Conservation (phyloP, 1,140 invertebrate species). For the Phocides pigmalion region DNA sequence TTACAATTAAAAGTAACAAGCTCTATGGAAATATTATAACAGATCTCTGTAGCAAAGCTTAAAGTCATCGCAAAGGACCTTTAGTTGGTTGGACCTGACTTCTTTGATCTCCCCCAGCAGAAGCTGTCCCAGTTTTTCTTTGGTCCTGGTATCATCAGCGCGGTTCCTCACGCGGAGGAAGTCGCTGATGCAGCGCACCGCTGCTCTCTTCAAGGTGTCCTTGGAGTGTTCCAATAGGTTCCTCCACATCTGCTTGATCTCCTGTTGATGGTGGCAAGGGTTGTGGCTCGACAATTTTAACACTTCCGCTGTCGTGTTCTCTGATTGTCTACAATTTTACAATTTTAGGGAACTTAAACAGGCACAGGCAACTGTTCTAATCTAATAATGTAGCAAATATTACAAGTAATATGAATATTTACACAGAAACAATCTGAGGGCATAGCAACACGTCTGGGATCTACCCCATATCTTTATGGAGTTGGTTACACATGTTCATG, state of each 20-base stretch:
- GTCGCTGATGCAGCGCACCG: constrained; percentile 36
- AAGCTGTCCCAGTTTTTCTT: constrained; percentile 19
- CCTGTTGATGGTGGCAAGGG: constrained; percentile 38
- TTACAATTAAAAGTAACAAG: no score
- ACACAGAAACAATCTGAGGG: no score
- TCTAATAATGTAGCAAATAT: no score
- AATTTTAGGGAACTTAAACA: no score
- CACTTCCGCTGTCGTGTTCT: constrained; percentile 19
- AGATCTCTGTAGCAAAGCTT: constrained; percentile 43
- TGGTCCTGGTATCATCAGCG: constrained; percentile 9
- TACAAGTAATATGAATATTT: no score
- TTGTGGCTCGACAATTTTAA: constrained; percentile 23
- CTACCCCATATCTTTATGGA: no score
- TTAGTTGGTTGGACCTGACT: constrained; percentile 34
- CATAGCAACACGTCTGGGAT: no score
- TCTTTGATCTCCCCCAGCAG: constrained; percentile 36
- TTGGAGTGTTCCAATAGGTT: constrained; percentile 37
- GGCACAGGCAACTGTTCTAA: no score
- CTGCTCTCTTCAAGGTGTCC: constrained; percentile 26
- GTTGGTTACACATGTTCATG: no score
- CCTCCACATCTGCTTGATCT: constrained; percentile 40
- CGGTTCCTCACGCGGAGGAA: constrained; percentile 29
- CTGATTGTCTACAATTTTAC: constrained; percentile 28
- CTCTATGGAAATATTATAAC: not conserved
- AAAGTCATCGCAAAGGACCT: constrained; percentile 65